Conservation (phyloP, 2,113 vertebrate species). For the Ictalurus furcatus region DNA sequence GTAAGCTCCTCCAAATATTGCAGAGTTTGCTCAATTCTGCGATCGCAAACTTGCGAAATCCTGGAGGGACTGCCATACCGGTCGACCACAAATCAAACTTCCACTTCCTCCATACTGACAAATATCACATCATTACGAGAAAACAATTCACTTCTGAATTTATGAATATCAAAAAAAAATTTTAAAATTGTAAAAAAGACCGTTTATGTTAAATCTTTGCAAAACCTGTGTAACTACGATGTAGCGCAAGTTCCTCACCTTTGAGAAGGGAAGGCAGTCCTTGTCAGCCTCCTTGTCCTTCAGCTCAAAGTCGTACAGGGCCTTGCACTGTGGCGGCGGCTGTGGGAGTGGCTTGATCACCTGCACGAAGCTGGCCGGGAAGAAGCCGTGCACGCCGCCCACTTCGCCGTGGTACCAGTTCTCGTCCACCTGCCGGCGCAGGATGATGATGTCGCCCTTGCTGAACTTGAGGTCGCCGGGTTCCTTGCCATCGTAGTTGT, state of each 20-base stretch:
- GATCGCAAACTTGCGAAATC: too few species aligned
- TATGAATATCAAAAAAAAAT: neutral
- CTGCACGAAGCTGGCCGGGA: constrained; percentile 98
- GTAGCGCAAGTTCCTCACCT: constrained; percentile 74
- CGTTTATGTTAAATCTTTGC: neutral
- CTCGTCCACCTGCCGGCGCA: constrained; percentile 96
- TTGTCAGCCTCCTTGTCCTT: constrained; percentile 99
- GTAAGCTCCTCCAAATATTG: too few species aligned
- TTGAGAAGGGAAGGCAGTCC: constrained; percentile 96
- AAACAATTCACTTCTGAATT: neutral
- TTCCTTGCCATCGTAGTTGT: constrained; percentile 98
- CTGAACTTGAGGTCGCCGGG: constrained; percentile 95
- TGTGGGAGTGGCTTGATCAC: constrained; percentile 97
- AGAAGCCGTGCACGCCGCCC: constrained; percentile 93
- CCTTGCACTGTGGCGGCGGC: constrained; percentile 97
- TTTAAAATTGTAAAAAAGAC: neutral
- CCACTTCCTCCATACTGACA: neutral
- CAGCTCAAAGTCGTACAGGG: constrained; percentile 98
- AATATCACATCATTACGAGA: neutral
- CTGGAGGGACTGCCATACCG: neutral
- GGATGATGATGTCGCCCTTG: constrained; percentile 96
- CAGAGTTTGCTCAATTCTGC: too few species aligned
- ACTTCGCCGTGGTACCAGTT: constrained; percentile 99
- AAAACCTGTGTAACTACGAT: neutral
- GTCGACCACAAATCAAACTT: neutral